Evolutionary conservation across 2,888 invertebrate species (phyloP).

Genomic region (Tenodera sinensis): DNA sequence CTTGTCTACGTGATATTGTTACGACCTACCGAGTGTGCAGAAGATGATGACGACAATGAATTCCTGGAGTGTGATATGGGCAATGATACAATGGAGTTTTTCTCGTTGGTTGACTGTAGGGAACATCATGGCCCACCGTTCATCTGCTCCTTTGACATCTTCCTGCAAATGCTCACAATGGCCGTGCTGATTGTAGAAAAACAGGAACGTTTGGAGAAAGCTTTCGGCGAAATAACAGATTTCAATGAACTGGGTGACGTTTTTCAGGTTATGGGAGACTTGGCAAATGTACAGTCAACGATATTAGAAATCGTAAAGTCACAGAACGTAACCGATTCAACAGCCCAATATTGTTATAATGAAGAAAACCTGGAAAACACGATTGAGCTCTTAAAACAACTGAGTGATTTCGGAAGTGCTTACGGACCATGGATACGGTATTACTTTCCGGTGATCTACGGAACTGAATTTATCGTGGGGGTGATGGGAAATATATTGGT

Average conservation of each 20-base stretch:
- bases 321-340: not conserved
- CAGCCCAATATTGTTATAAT: not conserved
- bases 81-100: not conserved
- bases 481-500: not conserved
- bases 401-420: not conserved
- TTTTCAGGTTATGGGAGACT: not conserved
- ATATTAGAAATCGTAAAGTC: not conserved
- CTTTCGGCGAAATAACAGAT: not conserved
- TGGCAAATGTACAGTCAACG: not conserved
- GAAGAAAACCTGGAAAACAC: not conserved
- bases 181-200: not conserved
- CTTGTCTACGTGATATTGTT: not conserved
- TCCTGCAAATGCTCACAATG: not conserved
- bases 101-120: not conserved
- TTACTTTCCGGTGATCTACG: not conserved
- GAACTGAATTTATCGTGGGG: not conserved
- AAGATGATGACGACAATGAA: not conserved
- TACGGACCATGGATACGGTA: not conserved
- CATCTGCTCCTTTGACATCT: not conserved
- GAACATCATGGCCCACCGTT: not conserved
- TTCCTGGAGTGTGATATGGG: not conserved
- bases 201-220: not conserved
- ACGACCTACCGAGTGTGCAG: not conserved
- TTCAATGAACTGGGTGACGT: not conserved
- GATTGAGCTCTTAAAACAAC: not conserved